Evolutionary conservation across 2,888 invertebrate genomes (phyloP).

Genomic region (Apotomis capreana): DNA sequence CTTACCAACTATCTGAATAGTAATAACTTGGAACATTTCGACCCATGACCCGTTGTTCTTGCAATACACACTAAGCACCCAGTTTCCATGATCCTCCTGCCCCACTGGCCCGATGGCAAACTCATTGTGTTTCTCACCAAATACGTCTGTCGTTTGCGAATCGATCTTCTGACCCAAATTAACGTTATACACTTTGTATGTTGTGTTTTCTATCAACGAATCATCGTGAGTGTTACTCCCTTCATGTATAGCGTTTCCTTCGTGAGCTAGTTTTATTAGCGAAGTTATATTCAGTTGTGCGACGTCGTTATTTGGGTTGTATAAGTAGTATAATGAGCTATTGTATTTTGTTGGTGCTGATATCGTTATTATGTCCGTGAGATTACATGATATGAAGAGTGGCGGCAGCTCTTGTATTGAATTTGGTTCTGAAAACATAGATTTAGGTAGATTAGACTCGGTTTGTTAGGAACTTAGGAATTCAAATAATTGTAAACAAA

Average conservation of each 20-base stretch:
- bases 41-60: conserved; percentile 57
- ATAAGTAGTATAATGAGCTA: conserved; percentile 55
- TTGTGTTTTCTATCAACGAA: conserved; percentile 44
- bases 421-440: conserved; percentile 59
- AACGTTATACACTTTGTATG: conserved; percentile 51
- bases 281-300: conserved; percentile 51
- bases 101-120: conserved; percentile 67
- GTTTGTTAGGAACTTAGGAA: too few relatives aligned
- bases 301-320: conserved; percentile 62
- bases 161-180: conserved; percentile 36
- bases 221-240: neutral
- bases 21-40: conserved; percentile 70
- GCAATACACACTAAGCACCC: conserved; percentile 66
- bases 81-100: conserved; percentile 69
- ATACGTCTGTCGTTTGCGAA: conserved; percentile 32
- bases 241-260: conserved; percentile 28
- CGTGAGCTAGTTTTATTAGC: conserved; percentile 35
- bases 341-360: conserved; percentile 57
- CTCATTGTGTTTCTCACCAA: conserved; percentile 53
- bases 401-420: conserved; percentile 59
- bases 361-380: conserved; percentile 61
- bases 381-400: conserved; percentile 51
- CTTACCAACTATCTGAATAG: conserved; percentile 66
- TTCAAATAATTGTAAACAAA: too few relatives aligned
- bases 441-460: neutral